These are phyloP conservation scores for Drosophila paucipuncta DNA, from an alignment of 2,888 invertebrate genomes.

Conservation along the genomic window DNA sequence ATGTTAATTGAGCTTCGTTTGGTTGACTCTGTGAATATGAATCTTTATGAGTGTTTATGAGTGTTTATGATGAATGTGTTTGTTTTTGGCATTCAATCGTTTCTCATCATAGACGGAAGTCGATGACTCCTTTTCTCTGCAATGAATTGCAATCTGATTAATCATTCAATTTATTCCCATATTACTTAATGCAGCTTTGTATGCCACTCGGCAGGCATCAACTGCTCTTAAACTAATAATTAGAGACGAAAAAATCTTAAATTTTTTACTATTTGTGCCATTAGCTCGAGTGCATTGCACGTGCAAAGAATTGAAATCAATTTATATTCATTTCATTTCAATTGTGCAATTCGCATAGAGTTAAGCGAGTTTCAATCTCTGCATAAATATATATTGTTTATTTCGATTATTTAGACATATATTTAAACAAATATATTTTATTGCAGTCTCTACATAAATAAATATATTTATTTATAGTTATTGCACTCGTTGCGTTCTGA, in stretches of 20 bases:
- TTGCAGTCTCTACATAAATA: neutral
- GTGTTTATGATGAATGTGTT: too few species aligned
- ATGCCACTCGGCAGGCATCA: conserved; percentile 5
- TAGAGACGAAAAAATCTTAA: conserved; percentile 6
- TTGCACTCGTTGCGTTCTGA: neutral
- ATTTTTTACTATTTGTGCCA: conserved; percentile 13
- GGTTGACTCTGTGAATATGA: neutral
- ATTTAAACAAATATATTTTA: too few species aligned
- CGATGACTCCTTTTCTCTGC: neutral
- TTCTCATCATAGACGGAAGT: neutral
- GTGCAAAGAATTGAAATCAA: conserved; percentile 69
- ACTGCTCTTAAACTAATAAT: neutral
- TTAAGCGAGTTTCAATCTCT: neutral
- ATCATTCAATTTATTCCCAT: conserved; percentile 1
- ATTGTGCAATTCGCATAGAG: conserved; percentile 24
- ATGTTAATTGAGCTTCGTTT: conserved; percentile 26
- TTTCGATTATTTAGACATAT: neutral
- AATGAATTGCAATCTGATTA: neutral
- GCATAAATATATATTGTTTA: too few species aligned
- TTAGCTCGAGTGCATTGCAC: conserved; percentile 63
- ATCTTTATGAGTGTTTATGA: neutral
- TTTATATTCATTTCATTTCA: conserved; percentile 41
- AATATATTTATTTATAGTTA: neutral
- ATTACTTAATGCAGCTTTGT: conserved; percentile 7
- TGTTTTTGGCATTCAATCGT: neutral